Base-by-base conservation (phyloP, 2,888 invertebrate genomes). In the Branchinecta sandiegonensis region DNA sequence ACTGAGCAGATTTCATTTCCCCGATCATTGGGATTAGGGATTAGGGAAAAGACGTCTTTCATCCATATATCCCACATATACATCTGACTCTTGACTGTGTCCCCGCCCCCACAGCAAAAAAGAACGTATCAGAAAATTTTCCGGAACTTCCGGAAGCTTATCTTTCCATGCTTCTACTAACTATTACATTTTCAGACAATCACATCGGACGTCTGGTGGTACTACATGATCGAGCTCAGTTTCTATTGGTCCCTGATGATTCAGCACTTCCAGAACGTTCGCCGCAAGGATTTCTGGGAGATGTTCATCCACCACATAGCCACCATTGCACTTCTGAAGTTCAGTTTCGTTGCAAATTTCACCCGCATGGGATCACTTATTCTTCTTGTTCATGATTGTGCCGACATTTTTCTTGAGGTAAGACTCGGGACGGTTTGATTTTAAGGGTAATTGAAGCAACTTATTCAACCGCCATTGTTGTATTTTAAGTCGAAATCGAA, bases 231-330 rank as follows among this genome's bases (percentile, higher is more conserved):
- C 72, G 72, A 93, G 65, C 84, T 91, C 77, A 86, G 91, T 47
- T 96, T 96, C 80, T 99, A 97, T 78, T 94, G 94, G 90, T 89
- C 96, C 17, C 81, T 96, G 70, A 88, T 89, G 72, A 85, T 92
- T 71, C 90, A 93, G 17, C 94, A 95, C 79, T 94, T 94, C 80
- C 87, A 90, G 78, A 96, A 97, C 79, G 89, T 92, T 68, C 88
- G 88, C 72, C 85, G 94, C 72, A 92, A 92, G 79, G 93, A 93
- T 80, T 96, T 97, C 79, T 92, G 92, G 89, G 94, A 96, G 82
- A 97, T 99, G 94, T 94, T 97, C 79, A 82, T 94, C 68, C 97
- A 99, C 80, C 97, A 99, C 78, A 84, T 94, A 76, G 92, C 93
- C 37, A 95, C 97, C 63, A 88, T 99, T 73, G 79, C 86, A 65